A percentile compares a stretch with the other conserved stretches of the same genome.
Evolutionary conservation across 2,888 invertebrate species (phyloP).

Genomic region (Scotopteryx bipunctaria): DNA sequence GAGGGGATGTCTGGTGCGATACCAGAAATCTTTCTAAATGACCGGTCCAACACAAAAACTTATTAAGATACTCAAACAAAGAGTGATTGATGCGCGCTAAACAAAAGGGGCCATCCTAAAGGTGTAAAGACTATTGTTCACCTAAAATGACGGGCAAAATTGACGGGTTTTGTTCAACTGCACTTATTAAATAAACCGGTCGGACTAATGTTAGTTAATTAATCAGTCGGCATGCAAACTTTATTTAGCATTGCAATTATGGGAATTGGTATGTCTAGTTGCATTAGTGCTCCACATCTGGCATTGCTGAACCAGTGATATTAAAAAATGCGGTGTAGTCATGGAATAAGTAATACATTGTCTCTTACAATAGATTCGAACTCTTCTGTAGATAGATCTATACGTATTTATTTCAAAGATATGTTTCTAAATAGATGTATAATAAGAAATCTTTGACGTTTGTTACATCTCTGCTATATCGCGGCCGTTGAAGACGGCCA

Average conservation of each 20-base stretch:
- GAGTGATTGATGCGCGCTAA: constrained; percentile 76
- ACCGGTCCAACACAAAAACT: constrained; percentile 77
- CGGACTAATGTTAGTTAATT: constrained; percentile 67
- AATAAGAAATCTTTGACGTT: too few species aligned
- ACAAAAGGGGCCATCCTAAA: constrained; percentile 56
- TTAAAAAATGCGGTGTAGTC: background rate
- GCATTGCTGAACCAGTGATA: constrained; percentile 9
- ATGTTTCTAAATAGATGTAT: too few species aligned
- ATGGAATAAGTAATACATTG: background rate
- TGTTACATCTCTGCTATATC: too few species aligned
- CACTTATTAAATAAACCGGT: constrained; percentile 77
- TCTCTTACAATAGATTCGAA: too few species aligned
- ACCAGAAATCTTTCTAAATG: constrained; percentile 77
- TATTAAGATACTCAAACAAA: constrained; percentile 81
- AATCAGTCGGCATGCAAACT: constrained; percentile 61
- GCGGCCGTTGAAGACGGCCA: too few species aligned
- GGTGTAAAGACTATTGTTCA: constrained; percentile 64
- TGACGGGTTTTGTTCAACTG: constrained; percentile 57
- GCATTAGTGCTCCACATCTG: constrained; percentile 22
- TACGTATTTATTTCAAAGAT: too few species aligned
- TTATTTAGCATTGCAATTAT: constrained; percentile 51
- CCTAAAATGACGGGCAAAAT: constrained; percentile 51
- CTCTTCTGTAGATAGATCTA: too few species aligned
- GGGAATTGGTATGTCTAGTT: constrained; percentile 38
- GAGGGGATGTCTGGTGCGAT: constrained; percentile 53